phyloP scores from a whole-genome alignment of 2,888 invertebrate species.

The Epinotia brunnichana region DNA sequence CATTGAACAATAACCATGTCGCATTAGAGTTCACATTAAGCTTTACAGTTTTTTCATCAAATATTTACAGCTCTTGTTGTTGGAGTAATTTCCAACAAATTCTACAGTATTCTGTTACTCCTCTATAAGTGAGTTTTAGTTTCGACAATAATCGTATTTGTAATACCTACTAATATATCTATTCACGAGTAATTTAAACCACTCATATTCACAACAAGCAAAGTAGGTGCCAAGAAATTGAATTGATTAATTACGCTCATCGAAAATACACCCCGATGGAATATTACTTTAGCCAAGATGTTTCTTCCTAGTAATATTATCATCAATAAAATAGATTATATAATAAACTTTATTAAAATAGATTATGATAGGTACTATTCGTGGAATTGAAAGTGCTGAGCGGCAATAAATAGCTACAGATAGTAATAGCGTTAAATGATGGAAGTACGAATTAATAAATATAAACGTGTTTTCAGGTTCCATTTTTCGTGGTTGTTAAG shows the following conservation, averaged over 20 bases:
- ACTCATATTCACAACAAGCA: no score
- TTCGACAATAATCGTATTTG: neutral
- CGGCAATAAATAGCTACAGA: neutral
- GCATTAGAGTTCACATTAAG: no score
- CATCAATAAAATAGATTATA: conserved; percentile 10
- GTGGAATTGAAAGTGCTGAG: conserved; percentile 12
- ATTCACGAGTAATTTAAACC: neutral
- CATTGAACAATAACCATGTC: no score
- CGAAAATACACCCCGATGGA: conserved; percentile 7
- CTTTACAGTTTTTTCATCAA: no score
- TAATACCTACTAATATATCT: neutral
- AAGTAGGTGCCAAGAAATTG: conserved; percentile 8
- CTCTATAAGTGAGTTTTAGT: no score
- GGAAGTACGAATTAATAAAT: no score
- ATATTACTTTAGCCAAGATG: neutral
- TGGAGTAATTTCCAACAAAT: no score
- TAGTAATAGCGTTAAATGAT: no score
- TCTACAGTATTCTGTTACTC: no score
- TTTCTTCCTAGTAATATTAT: conserved; percentile 4
- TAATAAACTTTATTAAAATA: neutral
- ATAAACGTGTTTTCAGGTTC: no score
- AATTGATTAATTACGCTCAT: conserved; percentile 3
- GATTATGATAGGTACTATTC: neutral
- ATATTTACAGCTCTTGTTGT: no score
- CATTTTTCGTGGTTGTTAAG: no score